A percentile compares a stretch with the other conserved stretches of the same genome.
Conservation (phyloP, 1,140 invertebrate genomes). For the Neuroterus valhalla region DNA sequence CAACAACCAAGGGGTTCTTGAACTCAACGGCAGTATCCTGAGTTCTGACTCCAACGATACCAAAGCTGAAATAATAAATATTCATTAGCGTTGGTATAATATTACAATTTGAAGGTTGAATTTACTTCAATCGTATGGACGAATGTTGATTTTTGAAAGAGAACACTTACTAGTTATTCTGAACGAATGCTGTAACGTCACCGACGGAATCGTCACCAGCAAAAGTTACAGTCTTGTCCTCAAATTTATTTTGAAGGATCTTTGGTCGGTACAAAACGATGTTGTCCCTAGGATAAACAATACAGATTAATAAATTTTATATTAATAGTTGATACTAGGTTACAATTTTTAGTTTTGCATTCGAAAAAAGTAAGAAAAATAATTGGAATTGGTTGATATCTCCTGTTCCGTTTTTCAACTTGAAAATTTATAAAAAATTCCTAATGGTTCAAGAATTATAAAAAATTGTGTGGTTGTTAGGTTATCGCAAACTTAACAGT, state of each 20-base stretch:
- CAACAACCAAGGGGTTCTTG: constrained; percentile 91
- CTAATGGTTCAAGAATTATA: too few species aligned
- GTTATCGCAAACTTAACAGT: too few species aligned
- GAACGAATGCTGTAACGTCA: constrained; percentile 88
- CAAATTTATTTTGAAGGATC: constrained; percentile 94
- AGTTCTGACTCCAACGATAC: constrained; percentile 92
- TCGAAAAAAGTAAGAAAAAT: too few species aligned
- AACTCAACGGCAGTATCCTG: constrained; percentile 91
- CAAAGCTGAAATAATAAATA: constrained; percentile 82
- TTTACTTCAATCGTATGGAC: neutral
- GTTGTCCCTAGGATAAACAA: constrained; percentile 80
- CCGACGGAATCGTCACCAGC: constrained; percentile 81
- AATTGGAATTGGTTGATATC: too few species aligned
- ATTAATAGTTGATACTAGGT: neutral
- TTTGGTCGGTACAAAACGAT: constrained; percentile 93
- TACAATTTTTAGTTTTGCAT: too few species aligned
- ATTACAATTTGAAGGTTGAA: neutral
- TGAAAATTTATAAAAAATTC: too few species aligned
- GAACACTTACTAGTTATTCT: constrained; percentile 87
- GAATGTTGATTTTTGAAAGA: neutral
- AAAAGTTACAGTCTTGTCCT: constrained; percentile 84
- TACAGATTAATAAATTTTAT: constrained; percentile 24
- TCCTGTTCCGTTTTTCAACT: too few species aligned
- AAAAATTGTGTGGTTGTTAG: too few species aligned
- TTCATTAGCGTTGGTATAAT: constrained; percentile 39